These are phyloP conservation scores for Aldrovandia affinis DNA, from an alignment of 2,797 vertebrate species.

Conservation along the genomic window DNA sequence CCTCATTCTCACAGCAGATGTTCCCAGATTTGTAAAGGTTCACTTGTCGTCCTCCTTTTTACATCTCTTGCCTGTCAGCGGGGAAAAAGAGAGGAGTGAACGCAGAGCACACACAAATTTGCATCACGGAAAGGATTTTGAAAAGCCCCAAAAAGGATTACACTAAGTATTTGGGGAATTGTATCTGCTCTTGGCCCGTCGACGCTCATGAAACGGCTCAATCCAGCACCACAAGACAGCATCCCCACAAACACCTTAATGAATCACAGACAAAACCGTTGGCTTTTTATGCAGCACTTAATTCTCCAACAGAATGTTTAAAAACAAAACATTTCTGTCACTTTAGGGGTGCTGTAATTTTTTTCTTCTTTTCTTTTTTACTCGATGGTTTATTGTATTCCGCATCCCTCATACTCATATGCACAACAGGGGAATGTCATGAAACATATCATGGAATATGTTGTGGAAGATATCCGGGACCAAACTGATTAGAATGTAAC, in stretches of 20 bases:
- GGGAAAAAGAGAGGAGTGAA: constrained; percentile 19
- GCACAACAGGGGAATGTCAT: background rate
- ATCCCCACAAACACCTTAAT: constrained; percentile 11
- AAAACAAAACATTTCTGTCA: background rate
- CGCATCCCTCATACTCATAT: background rate
- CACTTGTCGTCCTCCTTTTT: background rate
- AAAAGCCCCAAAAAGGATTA: constrained; percentile 37
- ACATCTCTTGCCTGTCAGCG: background rate
- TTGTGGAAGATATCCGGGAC: background rate
- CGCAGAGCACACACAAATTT: constrained; percentile 25
- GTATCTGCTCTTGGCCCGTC: constrained; percentile 1
- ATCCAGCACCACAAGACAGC: background rate
- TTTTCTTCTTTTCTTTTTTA: background rate
- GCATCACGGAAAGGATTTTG: constrained; percentile 26
- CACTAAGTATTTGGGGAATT: constrained; percentile 33
- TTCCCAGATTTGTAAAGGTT: background rate
- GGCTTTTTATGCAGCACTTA: background rate
- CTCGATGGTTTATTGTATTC: background rate
- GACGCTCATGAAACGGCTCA: background rate
- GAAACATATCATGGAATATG: background rate
- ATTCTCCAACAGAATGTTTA: constrained; percentile 1
- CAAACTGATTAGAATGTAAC: no score
- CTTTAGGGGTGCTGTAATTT: background rate
- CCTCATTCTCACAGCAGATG: background rate
- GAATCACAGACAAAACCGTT: background rate